Percentiles rank a stretch among this genome's conserved stretches.
These are phyloP conservation scores for Tyrophagus putrescentiae DNA, from an alignment of 1,140 invertebrate genomes.

Conservation along the genomic window DNA sequence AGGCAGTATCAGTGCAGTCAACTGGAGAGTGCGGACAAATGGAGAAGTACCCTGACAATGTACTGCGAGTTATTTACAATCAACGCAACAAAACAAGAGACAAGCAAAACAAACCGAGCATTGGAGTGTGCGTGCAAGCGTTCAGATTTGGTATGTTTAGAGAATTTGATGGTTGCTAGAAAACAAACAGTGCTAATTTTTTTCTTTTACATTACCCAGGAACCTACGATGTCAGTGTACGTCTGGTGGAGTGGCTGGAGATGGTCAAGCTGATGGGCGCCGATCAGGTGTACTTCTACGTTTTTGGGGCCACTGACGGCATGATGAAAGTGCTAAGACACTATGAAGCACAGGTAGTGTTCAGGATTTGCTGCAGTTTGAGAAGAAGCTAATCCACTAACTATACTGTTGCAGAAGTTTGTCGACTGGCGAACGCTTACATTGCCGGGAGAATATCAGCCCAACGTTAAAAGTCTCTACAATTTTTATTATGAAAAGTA, in stretches of 20 bases:
- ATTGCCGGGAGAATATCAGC: background rate
- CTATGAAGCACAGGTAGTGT: conserved; percentile 11
- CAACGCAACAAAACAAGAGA: conserved; percentile 32
- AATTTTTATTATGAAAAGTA: background rate
- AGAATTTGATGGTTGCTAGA: too few species aligned
- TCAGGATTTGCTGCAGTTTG: background rate
- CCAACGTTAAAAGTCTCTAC: background rate
- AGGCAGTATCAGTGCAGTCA: conserved; percentile 53
- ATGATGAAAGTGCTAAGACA: conserved; percentile 12
- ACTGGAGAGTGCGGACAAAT: conserved; percentile 48
- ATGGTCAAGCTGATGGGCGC: conserved; percentile 14
- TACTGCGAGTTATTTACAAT: conserved; percentile 63
- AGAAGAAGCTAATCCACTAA: too few species aligned
- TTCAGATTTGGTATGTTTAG: conserved; percentile 8
- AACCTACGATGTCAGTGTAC: conserved; percentile 18
- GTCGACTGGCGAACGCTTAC: conserved; percentile 7
- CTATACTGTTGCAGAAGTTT: background rate
- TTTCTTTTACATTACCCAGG: too few species aligned
- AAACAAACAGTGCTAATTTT: too few species aligned
- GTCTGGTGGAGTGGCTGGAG: conserved; percentile 19
- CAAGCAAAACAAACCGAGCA: background rate
- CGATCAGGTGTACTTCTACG: conserved; percentile 18
- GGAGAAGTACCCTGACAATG: conserved; percentile 71
- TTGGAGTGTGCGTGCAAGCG: conserved; percentile 19
- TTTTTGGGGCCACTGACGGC: background rate